Percentiles rank a stretch among this genome's conserved stretches.
Conservation (phyloP, 2,888 invertebrate species). For the Gari tellinella region DNA sequence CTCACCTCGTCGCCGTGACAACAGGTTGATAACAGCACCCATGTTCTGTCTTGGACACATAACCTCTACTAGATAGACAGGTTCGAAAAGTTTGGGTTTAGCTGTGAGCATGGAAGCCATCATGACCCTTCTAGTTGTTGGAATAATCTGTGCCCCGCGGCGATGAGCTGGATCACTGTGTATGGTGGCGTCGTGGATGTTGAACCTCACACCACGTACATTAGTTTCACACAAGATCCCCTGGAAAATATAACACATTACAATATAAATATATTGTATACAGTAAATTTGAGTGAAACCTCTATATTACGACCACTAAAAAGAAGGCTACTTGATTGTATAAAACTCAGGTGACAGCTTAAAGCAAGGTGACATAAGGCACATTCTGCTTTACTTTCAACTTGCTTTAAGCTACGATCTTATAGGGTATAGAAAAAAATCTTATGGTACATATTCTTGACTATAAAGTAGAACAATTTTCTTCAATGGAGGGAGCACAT, state of each 20-base stretch:
- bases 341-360: too few species aligned
- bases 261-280: too few species aligned
- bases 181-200: conserved; percentile 98
- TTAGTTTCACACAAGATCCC: conserved; percentile 99
- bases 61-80: conserved; percentile 99
- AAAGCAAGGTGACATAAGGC: too few species aligned
- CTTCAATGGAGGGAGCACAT: too few species aligned
- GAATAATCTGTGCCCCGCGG: conserved; percentile 99
- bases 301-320: too few species aligned
- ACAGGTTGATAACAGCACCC: conserved; percentile 98
- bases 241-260: conserved; percentile 80
- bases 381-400: too few species aligned
- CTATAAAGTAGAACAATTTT: too few species aligned
- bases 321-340: too few species aligned
- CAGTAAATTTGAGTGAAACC: too few species aligned
- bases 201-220: conserved; percentile 96
- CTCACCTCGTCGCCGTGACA: conserved; percentile 98
- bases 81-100: conserved; percentile 97
- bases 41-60: conserved; percentile 97
- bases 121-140: conserved; percentile 97
- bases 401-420: too few species aligned
- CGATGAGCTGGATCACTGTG: conserved; percentile 99
- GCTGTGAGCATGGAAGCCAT: conserved; percentile 98
- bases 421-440: too few species aligned
- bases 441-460: too few species aligned